A percentile compares a stretch with the other conserved stretches of the same genome.
Evolutionary conservation across 1,140 invertebrate genomes (phyloP).

Genomic region (Drosophila pandora): DNA sequence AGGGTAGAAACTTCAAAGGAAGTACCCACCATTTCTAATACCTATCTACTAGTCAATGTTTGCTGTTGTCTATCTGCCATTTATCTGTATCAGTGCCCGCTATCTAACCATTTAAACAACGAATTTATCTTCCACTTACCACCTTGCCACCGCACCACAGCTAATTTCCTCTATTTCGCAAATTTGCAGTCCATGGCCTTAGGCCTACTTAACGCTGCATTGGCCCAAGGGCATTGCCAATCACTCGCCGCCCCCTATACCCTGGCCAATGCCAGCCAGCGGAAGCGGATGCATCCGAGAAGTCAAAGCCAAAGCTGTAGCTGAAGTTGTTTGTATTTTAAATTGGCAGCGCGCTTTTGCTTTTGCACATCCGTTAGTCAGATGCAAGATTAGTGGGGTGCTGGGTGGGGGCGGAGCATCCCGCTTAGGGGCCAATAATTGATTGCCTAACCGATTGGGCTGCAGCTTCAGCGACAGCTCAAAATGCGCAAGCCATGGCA

Average conservation of each 20-base stretch:
- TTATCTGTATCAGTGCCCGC: constrained; percentile 1
- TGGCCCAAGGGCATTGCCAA: constrained; percentile 65
- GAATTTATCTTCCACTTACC: constrained; percentile 16
- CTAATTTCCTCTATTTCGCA: constrained; percentile 20
- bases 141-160: not conserved
- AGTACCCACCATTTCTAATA: not conserved
- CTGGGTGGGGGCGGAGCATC: not conserved
- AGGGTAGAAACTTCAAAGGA: not conserved
- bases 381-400: constrained; percentile 31
- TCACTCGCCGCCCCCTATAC: constrained; percentile 17
- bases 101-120: constrained; percentile 10
- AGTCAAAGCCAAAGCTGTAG: constrained; percentile 44
- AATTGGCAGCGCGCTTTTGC: constrained; percentile 80
- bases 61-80: not conserved
- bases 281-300: constrained; percentile 71
- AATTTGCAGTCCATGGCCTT: constrained; percentile 49
- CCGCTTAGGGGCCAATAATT: constrained; percentile 63
- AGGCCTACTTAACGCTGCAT: constrained; percentile 57
- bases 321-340: constrained; percentile 76
- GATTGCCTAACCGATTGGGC: constrained; percentile 72
- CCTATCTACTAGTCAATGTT: not conserved
- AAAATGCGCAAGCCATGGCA: constrained; percentile 45
- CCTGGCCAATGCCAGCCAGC: constrained; percentile 2
- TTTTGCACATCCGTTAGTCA: constrained; percentile 73
- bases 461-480: constrained; percentile 57